Evolutionary conservation across 2,113 vertebrate genomes (phyloP).

Genomic region (Murina feae): DNA sequence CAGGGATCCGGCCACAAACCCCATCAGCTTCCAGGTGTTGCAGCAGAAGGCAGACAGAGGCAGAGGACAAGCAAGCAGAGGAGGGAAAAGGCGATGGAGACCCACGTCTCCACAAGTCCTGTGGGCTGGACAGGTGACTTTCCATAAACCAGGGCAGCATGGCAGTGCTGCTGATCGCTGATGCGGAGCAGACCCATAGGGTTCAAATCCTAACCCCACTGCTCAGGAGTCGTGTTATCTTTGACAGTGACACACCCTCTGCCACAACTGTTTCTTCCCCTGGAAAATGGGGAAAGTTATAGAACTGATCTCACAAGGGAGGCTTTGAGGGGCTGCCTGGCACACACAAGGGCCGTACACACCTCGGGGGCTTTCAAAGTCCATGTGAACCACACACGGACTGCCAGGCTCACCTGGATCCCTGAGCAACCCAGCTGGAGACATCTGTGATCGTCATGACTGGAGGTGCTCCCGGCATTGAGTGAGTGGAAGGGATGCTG

Average conservation of each 20-base stretch:
- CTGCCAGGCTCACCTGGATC: too few species aligned
- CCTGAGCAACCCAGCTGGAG: neutral
- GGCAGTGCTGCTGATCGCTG: too few species aligned
- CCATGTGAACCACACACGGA: neutral
- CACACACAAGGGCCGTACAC: neutral
- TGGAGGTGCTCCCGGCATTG: neutral
- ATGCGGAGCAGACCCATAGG: rapidly evolving
- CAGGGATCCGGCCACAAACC: neutral
- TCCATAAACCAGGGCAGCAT: neutral
- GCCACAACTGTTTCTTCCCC: neutral
- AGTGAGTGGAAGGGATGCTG: neutral
- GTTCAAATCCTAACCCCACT: neutral
- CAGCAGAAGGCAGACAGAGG: rapidly evolving
- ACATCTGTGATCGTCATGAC: neutral
- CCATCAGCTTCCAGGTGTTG: rapidly evolving
- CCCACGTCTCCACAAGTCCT: neutral
- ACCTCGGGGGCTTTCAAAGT: neutral
- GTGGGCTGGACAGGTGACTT: neutral
- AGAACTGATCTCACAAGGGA: neutral
- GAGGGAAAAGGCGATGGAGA: neutral
- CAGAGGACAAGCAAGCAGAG: rapidly evolving
- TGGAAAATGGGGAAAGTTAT: neutral
- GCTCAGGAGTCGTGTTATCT: rapidly evolving
- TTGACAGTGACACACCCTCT: too few species aligned
- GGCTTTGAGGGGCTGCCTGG: neutral